phyloP scores from a whole-genome alignment of 1,140 invertebrate genomes.

The Neotoxoptera formosana region DNA sequence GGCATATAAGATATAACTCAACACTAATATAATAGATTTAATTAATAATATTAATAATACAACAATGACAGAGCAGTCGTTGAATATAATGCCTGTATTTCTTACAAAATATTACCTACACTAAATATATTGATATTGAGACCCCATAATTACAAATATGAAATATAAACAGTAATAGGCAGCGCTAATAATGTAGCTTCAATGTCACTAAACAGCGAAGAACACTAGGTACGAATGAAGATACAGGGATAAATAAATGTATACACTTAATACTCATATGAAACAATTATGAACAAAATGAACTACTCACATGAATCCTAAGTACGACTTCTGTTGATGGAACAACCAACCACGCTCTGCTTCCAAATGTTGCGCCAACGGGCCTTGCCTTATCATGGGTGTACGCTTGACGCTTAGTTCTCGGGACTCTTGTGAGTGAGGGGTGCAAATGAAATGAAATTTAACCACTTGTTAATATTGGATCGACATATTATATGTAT shows the following conservation, averaged over 20 bases:
- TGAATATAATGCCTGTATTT: not conserved
- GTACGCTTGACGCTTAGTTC: too few relatives aligned
- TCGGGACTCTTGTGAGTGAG: too few relatives aligned
- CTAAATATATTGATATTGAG: too few relatives aligned
- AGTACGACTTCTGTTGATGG: not conserved
- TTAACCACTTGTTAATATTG: too few relatives aligned
- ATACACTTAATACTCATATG: not conserved
- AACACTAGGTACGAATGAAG: not conserved
- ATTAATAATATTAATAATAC: too few relatives aligned
- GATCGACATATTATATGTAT: too few relatives aligned
- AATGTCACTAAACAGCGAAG: too few relatives aligned
- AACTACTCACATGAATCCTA: not conserved
- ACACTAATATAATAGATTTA: too few relatives aligned
- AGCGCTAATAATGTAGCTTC: too few relatives aligned
- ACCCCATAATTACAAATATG: too few relatives aligned
- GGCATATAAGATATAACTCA: not conserved
- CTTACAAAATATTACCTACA: not conserved
- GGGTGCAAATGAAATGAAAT: too few relatives aligned
- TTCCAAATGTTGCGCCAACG: not conserved
- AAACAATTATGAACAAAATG: not conserved
- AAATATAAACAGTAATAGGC: too few relatives aligned
- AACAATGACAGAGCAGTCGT: not conserved
- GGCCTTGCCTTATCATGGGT: not conserved
- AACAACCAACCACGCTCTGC: conserved; percentile 5
- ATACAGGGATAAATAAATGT: not conserved